phyloP scores from a whole-genome alignment of 2,888 invertebrate genomes.

The Aphodius granarius region DNA sequence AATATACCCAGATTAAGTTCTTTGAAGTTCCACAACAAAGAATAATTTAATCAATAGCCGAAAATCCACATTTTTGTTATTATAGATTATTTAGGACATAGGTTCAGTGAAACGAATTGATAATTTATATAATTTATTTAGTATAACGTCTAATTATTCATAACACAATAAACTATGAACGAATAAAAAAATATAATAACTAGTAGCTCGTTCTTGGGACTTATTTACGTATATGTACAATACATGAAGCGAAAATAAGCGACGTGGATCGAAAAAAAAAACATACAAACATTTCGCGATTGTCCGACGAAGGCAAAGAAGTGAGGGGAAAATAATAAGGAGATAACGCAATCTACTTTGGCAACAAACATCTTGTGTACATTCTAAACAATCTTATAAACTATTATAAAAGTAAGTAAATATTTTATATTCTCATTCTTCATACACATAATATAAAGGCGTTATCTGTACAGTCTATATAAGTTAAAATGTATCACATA shows the following conservation, averaged over 20 bases:
- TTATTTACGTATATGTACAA: neutral
- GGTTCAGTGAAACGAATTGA: neutral
- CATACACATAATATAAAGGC: constrained; percentile 6
- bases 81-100: neutral
- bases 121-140: neutral
- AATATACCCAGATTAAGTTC: neutral
- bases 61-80: neutral
- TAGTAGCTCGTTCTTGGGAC: neutral
- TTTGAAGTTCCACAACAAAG: neutral
- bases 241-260: neutral
- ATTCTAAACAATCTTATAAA: constrained; percentile 25
- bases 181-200: constrained; percentile 12
- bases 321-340: neutral
- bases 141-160: neutral
- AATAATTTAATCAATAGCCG: neutral
- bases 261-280: neutral
- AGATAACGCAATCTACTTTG: constrained; percentile 23
- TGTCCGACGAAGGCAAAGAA: constrained; percentile 14
- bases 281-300: neutral
- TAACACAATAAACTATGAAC: constrained; percentile 14
- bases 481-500: constrained; percentile 47
- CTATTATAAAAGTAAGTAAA: constrained; percentile 33
- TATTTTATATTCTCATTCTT: constrained; percentile 23
- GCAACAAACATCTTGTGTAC: constrained; percentile 27
- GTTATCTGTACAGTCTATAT: constrained; percentile 31